Conservation (phyloP, 2,113 vertebrate genomes). For the Cinclus mexicanus region DNA sequence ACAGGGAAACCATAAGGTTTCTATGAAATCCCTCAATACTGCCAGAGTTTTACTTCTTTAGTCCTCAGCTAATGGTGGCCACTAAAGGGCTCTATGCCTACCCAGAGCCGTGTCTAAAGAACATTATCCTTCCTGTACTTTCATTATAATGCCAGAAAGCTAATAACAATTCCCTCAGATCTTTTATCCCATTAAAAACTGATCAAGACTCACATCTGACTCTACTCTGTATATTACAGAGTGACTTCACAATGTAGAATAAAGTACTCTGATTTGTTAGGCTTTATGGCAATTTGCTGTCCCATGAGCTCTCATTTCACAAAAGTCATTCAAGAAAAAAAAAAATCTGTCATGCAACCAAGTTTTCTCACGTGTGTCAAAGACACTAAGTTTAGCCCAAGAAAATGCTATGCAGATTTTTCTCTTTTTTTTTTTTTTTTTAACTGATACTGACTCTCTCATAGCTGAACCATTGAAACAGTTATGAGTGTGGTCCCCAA, state of each 20-base stretch:
- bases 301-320: neutral
- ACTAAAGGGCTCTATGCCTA: neutral
- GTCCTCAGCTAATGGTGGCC: conserved; percentile 20
- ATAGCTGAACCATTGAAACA: neutral
- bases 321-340: neutral
- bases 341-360: neutral
- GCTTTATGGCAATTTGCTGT: neutral
- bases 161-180: neutral
- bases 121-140: neutral
- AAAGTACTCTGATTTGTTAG: neutral
- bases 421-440: neutral
- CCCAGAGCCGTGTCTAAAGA: neutral
- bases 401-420: neutral
- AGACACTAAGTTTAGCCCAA: neutral
- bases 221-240: neutral
- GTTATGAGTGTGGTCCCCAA: neutral
- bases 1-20: neutral
- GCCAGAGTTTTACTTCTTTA: neutral
- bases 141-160: neutral
- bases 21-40: conserved; percentile 16
- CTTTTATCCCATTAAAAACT: neutral
- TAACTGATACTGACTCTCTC: neutral
- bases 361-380: neutral
- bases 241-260: neutral
- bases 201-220: neutral